Conservation (phyloP, 2,797 vertebrate genomes). For the Eulemur albifrons region DNA sequence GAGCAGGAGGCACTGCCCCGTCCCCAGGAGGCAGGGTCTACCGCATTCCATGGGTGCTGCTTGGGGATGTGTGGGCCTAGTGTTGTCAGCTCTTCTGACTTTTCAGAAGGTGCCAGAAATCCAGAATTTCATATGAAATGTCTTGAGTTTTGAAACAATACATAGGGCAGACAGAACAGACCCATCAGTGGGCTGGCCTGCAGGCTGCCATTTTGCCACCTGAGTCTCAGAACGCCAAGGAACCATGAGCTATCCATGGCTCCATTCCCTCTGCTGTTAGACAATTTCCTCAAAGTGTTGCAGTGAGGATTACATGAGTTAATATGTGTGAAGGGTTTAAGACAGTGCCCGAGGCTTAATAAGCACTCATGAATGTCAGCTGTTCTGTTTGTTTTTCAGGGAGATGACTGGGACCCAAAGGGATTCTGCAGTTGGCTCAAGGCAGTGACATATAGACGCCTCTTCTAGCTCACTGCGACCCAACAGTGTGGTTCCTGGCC, state of each 20-base stretch:
- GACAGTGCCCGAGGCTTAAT: background rate
- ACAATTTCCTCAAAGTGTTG: background rate
- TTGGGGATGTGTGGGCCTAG: too few species aligned
- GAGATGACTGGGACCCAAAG: background rate
- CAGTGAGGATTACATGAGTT: background rate
- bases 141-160: background rate
- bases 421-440: background rate
- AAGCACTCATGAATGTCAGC: background rate
- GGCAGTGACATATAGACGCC: background rate
- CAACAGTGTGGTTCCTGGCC: background rate
- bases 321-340: background rate
- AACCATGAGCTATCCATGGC: fast-evolving
- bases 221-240: background rate
- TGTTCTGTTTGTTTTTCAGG: background rate
- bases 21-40: background rate
- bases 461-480: background rate
- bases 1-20: background rate
- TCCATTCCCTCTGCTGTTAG: background rate
- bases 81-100: background rate
- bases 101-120: background rate
- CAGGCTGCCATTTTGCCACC: background rate
- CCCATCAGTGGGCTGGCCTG: background rate
- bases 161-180: background rate
- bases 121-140: background rate
- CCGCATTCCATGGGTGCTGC: fast-evolving